Percentiles rank a stretch among this genome's conserved stretches.
Conservation (phyloP, 2,113 vertebrate genomes). For the Sminthopsis crassicaudata region DNA sequence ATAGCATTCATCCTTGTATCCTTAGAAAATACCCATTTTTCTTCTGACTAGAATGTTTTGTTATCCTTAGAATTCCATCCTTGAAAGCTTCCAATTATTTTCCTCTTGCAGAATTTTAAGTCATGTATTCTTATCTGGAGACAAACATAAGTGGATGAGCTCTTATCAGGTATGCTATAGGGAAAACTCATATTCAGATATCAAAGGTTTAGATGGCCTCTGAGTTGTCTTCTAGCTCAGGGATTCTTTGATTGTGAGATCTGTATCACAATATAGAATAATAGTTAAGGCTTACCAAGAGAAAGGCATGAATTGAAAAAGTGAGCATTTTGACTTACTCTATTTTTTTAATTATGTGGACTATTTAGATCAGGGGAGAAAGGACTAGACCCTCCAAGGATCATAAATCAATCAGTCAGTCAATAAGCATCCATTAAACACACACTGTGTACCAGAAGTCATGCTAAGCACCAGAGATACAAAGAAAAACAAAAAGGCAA, state of each 20-base stretch:
- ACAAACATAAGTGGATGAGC: not conserved
- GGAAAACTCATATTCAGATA: not conserved
- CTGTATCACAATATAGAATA: not conserved
- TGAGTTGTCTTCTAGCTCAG: not conserved
- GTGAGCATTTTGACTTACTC: not conserved
- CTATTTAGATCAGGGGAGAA: not conserved
- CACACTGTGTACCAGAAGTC: not conserved
- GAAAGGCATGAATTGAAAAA: not conserved
- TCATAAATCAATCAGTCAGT: not conserved
- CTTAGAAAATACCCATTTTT: not conserved
- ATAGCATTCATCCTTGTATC: not conserved
- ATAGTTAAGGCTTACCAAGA: not conserved
- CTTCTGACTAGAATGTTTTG: not conserved
- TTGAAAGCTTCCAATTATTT: not conserved
- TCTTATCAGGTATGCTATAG: not conserved
- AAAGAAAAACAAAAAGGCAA: not conserved
- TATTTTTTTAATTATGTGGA: not conserved
- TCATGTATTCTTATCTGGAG: not conserved
- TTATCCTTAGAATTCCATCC: not conserved
- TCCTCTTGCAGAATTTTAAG: not conserved
- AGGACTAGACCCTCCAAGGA: not conserved
- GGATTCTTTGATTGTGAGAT: not conserved
- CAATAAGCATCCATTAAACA: not conserved
- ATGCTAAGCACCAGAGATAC: not conserved
- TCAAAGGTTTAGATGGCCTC: not conserved